Conservation (phyloP, 2,797 vertebrate genomes). For the Taeniopygia guttata region DNA sequence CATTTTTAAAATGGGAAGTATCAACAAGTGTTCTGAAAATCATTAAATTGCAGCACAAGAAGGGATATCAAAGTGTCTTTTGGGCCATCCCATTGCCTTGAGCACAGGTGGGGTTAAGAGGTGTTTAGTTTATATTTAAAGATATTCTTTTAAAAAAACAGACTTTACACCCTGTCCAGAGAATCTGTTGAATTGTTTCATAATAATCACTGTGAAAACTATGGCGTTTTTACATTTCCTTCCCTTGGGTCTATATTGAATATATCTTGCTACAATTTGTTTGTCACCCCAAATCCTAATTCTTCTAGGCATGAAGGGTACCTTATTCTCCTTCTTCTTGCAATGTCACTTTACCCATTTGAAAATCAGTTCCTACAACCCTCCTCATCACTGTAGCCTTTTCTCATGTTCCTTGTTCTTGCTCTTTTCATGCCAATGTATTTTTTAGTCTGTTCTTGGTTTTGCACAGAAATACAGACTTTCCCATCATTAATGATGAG, state of each 20-base stretch:
- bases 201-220: not conserved
- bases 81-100: not conserved
- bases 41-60: not conserved
- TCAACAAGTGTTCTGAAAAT: not conserved
- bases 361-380: not conserved
- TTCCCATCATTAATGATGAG: not conserved
- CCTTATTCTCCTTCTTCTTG: not conserved
- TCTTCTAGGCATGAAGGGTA: not conserved
- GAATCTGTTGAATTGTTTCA: not conserved
- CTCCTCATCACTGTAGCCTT: not conserved
- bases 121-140: not conserved
- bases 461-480: not conserved
- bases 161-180: not conserved
- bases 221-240: not conserved
- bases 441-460: not conserved
- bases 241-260: not conserved
- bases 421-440: rapidly evolving
- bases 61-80: not conserved
- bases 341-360: not conserved
- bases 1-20: not conserved
- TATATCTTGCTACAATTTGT: not conserved
- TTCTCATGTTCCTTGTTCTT: not conserved
- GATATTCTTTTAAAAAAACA: rapidly evolving
- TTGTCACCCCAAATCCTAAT: not conserved
- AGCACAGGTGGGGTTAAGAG: not conserved